A percentile compares a stretch with the other conserved stretches of the same genome.
Conservation (phyloP, 2,888 invertebrate genomes). For the Mesoligia furuncula region DNA sequence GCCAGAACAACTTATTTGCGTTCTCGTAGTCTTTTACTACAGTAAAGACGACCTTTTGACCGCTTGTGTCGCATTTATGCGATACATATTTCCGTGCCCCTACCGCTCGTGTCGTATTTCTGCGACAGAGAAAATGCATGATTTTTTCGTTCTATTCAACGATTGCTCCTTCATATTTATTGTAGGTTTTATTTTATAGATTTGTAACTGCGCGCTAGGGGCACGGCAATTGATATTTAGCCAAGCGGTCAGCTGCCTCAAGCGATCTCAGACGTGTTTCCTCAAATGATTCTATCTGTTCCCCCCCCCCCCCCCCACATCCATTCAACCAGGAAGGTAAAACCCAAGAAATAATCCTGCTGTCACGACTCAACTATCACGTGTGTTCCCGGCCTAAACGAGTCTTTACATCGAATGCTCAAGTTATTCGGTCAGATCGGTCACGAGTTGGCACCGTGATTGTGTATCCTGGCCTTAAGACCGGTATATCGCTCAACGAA, state of each 20-base stretch:
- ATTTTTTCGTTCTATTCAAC: too few relatives aligned
- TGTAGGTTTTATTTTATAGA: too few relatives aligned
- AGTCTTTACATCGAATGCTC: conserved; percentile 53
- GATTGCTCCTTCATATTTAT: too few relatives aligned
- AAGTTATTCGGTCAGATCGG: conserved; percentile 62
- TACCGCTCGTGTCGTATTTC: too few relatives aligned
- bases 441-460: conserved; percentile 59
- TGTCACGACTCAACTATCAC: conserved; percentile 46
- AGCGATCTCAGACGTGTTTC: not conserved
- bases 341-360: conserved; percentile 37
- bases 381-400: conserved; percentile 38
- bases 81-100: too few relatives aligned
- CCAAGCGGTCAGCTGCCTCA: not conserved
- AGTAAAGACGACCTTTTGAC: too few relatives aligned
- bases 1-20: not conserved
- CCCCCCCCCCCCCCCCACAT: not conserved
- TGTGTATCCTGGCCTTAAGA: conserved; percentile 60
- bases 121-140: too few relatives aligned
- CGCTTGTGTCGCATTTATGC: too few relatives aligned
- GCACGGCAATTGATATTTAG: too few relatives aligned
- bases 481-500: conserved; percentile 75
- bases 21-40: not conserved
- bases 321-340: conserved; percentile 45
- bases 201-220: too few relatives aligned
- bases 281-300: not conserved